phyloP scores from a whole-genome alignment of 2,888 invertebrate species.

The Pinctada fucata region DNA sequence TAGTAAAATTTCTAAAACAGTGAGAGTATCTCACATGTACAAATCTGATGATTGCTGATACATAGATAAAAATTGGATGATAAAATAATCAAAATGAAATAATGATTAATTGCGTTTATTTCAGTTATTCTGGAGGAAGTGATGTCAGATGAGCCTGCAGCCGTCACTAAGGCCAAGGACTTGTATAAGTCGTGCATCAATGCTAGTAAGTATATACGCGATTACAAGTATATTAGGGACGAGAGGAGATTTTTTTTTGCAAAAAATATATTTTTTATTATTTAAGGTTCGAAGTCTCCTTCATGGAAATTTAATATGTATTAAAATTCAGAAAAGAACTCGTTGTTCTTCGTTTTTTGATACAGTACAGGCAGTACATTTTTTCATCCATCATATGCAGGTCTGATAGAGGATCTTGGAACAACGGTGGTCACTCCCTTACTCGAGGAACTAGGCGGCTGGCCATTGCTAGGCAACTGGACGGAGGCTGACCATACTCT shows the following conservation, averaged over 20 bases:
- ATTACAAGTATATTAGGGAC: not conserved
- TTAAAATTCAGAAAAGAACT: too few relatives aligned
- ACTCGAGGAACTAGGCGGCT: conserved; percentile 88
- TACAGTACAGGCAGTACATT: too few relatives aligned
- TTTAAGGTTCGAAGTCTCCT: too few relatives aligned
- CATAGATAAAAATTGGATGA: too few relatives aligned
- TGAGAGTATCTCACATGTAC: too few relatives aligned
- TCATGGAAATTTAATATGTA: too few relatives aligned
- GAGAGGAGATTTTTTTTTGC: not conserved
- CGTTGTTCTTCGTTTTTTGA: too few relatives aligned
- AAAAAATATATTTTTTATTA: too few relatives aligned
- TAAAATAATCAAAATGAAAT: too few relatives aligned
- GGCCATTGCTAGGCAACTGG: conserved; percentile 86
- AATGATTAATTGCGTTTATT: too few relatives aligned
- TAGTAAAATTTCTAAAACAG: too few relatives aligned
- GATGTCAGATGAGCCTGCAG: conserved; percentile 46
- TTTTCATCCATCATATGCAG: conserved; percentile 75
- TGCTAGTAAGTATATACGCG: conserved; percentile 83
- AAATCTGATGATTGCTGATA: too few relatives aligned
- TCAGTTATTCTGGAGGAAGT: conserved; percentile 64
- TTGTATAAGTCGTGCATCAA: conserved; percentile 93
- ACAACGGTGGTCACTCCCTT: conserved; percentile 75
- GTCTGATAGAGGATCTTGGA: conserved; percentile 84
- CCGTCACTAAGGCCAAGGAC: conserved; percentile 84
- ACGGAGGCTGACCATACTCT: conserved; percentile 78